Percentiles rank a stretch among this genome's conserved stretches.
These are phyloP conservation scores for Drosophila asahinai DNA, from an alignment of 1,140 invertebrate genomes.

Conservation along the genomic window DNA sequence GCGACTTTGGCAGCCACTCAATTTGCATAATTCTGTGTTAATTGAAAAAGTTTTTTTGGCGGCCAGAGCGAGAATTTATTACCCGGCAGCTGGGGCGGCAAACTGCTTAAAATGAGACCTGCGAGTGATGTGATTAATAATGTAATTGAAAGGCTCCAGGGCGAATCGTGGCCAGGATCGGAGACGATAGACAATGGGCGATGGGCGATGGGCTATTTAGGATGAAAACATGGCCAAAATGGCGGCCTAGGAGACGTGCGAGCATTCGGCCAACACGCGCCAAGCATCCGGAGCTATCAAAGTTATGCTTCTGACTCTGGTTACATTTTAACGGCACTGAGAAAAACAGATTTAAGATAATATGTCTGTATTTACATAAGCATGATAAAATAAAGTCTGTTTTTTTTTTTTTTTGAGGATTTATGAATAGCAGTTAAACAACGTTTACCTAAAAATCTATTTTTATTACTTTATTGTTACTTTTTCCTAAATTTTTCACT, in stretches of 20 bases:
- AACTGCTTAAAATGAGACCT: slow-evolving; percentile 70
- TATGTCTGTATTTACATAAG: too few species aligned
- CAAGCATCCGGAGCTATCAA: slow-evolving; percentile 25
- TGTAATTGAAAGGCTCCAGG: slow-evolving; percentile 49
- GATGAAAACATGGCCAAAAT: slow-evolving; percentile 25
- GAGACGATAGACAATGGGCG: slow-evolving; percentile 6
- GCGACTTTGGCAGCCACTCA: slow-evolving; percentile 60
- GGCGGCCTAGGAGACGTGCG: slow-evolving; percentile 31
- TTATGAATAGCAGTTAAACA: too few species aligned
- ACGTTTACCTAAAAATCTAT: too few species aligned
- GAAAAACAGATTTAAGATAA: not conserved
- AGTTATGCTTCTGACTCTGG: slow-evolving; percentile 49
- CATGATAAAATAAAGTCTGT: too few species aligned
- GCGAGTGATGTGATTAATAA: slow-evolving; percentile 72
- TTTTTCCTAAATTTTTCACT: not conserved
- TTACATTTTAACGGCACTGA: slow-evolving; percentile 19
- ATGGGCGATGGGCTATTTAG: slow-evolving; percentile 17
- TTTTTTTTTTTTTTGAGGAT: too few species aligned
- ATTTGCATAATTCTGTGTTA: slow-evolving; percentile 80
- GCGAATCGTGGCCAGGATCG: slow-evolving; percentile 18
- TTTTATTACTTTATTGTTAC: too few species aligned
- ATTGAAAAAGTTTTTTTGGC: slow-evolving; percentile 71
- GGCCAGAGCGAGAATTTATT: slow-evolving; percentile 60
- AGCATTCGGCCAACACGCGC: slow-evolving; percentile 47
- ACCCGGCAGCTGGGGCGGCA: slow-evolving; percentile 31